Base-by-base conservation (phyloP, 2,797 vertebrate species). In the Alectoris magna region DNA sequence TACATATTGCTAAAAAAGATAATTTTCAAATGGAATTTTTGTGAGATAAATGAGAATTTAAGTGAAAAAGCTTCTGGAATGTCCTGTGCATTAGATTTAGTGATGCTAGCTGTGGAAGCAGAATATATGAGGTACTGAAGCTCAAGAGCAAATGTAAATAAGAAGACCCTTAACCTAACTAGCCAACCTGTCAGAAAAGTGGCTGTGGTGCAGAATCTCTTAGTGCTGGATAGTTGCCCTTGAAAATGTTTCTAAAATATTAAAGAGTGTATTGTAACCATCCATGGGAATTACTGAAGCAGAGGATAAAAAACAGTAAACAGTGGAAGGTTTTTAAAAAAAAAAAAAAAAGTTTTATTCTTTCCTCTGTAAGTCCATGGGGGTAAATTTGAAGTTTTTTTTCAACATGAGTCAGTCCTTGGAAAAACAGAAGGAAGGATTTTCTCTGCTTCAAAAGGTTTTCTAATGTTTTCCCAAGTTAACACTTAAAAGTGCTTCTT, bases 381-480 rank as follows among this genome's bases (percentile, higher is more conserved):
- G 91, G 95, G 95, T 95, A 93, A 97, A 97, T 97, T 84, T 96
- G 87, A 97, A 96, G 93, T 94, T 97, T 41, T 41, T 97, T 97
- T 97, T 96, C 87, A 96, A 92, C 44, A 91, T 84, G 68, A 95
- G 69, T 78, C 46, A 88, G 68, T 81, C 74, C 85, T 95, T 74
- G 84, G 87, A 94, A 95, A 95, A 96, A 92, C 13, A 97, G 56
- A 97, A 66, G 59, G 66, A 95, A 96, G 64, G 89, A 96, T 94
- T 96, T 94, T 93, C 94, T 97, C 90, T 95, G 89, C 96, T 97
- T 98, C 96, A 97, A 95, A 97, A 96, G 92, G 11, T 89, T 96
- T 96, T 97, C 84, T 96, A 90, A 92, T 96, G 77, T 84, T 95
- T 93, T 97, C 97, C 97, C 96, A 97, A 95, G 97, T 92, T 96